A percentile compares a stretch with the other conserved stretches of the same genome.
phyloP scores from a whole-genome alignment of 1,140 invertebrate genomes.

The Lucilia sericata region DNA sequence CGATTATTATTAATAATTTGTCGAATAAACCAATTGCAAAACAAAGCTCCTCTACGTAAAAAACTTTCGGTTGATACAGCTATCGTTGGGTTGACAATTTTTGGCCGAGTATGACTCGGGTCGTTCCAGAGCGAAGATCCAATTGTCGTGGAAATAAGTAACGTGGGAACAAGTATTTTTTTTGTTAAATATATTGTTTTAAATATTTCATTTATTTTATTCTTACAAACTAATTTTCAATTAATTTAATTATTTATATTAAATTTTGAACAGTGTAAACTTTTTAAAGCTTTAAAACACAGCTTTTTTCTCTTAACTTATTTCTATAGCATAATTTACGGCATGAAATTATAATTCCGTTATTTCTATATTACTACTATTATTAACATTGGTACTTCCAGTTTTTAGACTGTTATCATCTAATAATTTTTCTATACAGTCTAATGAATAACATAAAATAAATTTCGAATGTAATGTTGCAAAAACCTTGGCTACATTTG shows the following conservation, averaged over 20 bases:
- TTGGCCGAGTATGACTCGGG: too few relatives aligned
- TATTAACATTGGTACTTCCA: not conserved
- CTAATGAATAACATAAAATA: slow-evolving; percentile 73
- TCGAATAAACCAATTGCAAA: too few relatives aligned
- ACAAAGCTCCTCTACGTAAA: too few relatives aligned
- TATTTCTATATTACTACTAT: not conserved
- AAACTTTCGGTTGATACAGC: too few relatives aligned
- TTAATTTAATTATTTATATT: not conserved
- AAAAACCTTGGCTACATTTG: slow-evolving; percentile 80
- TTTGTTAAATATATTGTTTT: too few relatives aligned
- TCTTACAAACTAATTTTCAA: too few relatives aligned
- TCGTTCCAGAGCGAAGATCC: too few relatives aligned
- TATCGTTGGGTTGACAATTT: too few relatives aligned
- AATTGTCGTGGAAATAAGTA: too few relatives aligned
- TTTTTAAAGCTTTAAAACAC: not conserved
- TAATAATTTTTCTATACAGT: slow-evolving; percentile 29
- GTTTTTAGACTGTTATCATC: not conserved
- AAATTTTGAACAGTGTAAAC: not conserved
- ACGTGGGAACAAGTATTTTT: too few relatives aligned
- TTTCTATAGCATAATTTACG: slow-evolving; percentile 18
- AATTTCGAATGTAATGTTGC: slow-evolving; percentile 77
- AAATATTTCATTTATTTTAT: too few relatives aligned
- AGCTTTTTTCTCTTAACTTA: not conserved
- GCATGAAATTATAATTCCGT: slow-evolving; percentile 19
- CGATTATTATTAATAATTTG: too few relatives aligned